phyloP scores from a whole-genome alignment of 2,113 vertebrate species.

The Gracilinanus agilis region DNA sequence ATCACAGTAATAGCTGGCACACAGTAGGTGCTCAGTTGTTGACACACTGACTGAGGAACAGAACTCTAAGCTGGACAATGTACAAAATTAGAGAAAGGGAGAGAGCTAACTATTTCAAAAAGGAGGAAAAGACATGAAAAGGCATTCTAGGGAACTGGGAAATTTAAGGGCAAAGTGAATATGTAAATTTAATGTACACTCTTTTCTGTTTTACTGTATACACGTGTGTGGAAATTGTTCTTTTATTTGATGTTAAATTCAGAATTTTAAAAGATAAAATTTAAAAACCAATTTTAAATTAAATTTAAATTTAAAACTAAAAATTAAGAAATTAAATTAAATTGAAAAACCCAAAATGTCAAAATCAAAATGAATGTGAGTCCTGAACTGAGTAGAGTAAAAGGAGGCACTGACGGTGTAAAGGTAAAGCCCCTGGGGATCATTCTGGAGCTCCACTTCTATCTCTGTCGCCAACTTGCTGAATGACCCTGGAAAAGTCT shows the following conservation, averaged over 20 bases:
- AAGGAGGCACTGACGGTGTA: background rate
- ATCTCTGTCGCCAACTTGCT: background rate
- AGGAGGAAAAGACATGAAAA: background rate
- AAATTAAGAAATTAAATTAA: too few species aligned
- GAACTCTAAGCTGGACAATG: background rate
- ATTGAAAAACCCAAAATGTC: too few species aligned
- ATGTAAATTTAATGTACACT: background rate
- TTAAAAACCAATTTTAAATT: background rate
- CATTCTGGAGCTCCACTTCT: background rate
- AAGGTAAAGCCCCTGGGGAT: background rate
- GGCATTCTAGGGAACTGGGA: background rate
- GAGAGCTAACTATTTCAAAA: background rate
- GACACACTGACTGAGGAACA: background rate
- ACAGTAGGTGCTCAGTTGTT: background rate
- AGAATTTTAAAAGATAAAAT: background rate
- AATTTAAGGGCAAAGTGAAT: background rate
- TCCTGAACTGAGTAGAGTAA: background rate
- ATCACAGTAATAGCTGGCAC: background rate
- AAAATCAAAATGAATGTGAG: background rate
- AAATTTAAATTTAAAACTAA: too few species aligned
- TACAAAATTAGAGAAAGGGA: background rate
- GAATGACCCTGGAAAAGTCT: background rate
- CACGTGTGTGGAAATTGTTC: background rate
- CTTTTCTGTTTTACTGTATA: background rate
- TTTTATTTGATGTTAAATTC: background rate